A percentile compares a stretch with the other conserved stretches of the same genome.
Evolutionary conservation across 2,888 invertebrate species (phyloP).

Genomic region (Melanostoma mellinum): DNA sequence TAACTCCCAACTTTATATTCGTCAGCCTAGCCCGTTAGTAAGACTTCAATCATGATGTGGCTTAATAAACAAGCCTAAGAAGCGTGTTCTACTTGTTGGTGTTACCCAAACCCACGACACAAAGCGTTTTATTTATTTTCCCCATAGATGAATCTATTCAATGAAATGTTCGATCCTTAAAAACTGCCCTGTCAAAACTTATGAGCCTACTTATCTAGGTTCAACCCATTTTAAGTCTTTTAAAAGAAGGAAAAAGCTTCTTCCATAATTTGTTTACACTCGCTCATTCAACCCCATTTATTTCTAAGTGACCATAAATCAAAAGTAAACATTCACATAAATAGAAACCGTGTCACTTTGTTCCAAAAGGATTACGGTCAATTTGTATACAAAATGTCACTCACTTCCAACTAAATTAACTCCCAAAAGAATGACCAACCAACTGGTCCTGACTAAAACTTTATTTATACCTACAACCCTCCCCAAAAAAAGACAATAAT

Average conservation of each 20-base stretch:
- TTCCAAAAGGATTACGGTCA: slow-evolving; percentile 65
- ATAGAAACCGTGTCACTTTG: slow-evolving; percentile 62
- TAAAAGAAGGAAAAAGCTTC: slow-evolving; percentile 14
- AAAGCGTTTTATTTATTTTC: no score
- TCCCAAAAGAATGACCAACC: slow-evolving; percentile 64
- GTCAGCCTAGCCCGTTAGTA: no score
- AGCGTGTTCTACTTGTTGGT: no score
- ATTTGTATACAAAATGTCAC: slow-evolving; percentile 71
- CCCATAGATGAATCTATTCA: no score
- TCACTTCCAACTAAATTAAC: slow-evolving; percentile 69
- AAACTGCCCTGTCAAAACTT: no score
- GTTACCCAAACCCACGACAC: no score
- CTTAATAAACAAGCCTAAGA: no score
- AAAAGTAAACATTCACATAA: slow-evolving; percentile 70
- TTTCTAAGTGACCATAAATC: slow-evolving; percentile 61
- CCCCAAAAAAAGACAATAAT: background rate
- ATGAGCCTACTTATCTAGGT: background rate
- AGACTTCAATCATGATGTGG: no score
- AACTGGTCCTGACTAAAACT: slow-evolving; percentile 57
- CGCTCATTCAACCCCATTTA: slow-evolving; percentile 39
- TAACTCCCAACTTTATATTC: no score
- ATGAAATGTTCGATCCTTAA: no score
- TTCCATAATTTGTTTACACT: slow-evolving; percentile 43
- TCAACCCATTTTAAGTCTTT: slow-evolving; percentile 35
- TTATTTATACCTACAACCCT: background rate